Conservation (phyloP, 2,888 invertebrate species). For the Euclidia mi region DNA sequence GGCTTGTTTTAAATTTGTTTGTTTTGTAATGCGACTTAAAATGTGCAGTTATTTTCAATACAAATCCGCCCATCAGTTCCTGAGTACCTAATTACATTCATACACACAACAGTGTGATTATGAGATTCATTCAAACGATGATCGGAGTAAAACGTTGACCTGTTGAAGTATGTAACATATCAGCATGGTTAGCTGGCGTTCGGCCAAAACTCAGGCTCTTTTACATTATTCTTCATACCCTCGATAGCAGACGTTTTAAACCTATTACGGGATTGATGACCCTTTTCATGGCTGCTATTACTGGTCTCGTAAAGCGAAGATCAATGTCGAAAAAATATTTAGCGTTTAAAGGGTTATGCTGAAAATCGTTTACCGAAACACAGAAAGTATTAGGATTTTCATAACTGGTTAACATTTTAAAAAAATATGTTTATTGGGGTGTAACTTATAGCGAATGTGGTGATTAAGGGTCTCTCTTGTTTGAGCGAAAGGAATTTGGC, state of each 20-base stretch:
- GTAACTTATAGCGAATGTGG: too few species aligned
- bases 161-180: conserved; percentile 60
- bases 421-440: too few species aligned
- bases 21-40: too few species aligned
- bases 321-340: conserved; percentile 25
- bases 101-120: conserved; percentile 20
- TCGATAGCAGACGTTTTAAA: conserved; percentile 66
- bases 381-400: too few species aligned
- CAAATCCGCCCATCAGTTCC: too few species aligned
- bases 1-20: too few species aligned
- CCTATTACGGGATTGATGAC: conserved; percentile 62
- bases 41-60: too few species aligned
- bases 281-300: conserved; percentile 48
- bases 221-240: conserved; percentile 64
- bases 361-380: conserved; percentile 11
- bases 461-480: too few species aligned
- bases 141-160: conserved; percentile 59
- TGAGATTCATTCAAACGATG: conserved; percentile 21
- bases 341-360: conserved; percentile 21
- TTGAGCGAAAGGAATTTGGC: too few species aligned
- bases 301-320: conserved; percentile 25
- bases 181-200: conserved; percentile 53
- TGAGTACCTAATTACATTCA: not conserved
- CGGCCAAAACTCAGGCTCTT: conserved; percentile 60
- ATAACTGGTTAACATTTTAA: too few species aligned